A percentile compares a stretch with the other conserved stretches of the same genome.
Evolutionary conservation across 2,797 vertebrate genomes (phyloP).

Genomic region (Acrossocheilus wenchowensis): DNA sequence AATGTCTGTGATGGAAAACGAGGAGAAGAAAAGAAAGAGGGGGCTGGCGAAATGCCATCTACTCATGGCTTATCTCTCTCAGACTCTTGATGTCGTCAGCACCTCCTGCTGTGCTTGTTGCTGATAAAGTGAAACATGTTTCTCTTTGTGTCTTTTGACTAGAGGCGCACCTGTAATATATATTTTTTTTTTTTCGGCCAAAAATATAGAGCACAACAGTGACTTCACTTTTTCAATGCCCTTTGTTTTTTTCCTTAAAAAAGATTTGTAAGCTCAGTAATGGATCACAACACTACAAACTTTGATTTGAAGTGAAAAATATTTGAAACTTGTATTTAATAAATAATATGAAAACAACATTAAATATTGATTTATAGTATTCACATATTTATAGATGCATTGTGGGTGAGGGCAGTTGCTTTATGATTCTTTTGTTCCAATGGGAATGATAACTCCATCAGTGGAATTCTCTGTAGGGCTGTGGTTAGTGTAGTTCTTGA

Average conservation of each 20-base stretch:
- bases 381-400: not conserved
- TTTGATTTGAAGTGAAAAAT: not conserved
- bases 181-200: not conserved
- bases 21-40: constrained; percentile 6
- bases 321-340: not conserved
- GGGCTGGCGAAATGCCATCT: constrained; percentile 10
- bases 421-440: not conserved
- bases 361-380: not conserved
- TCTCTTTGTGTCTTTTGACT: constrained; percentile 32
- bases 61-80: constrained; percentile 52
- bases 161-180: not conserved
- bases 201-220: constrained; percentile 8
- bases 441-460: not conserved
- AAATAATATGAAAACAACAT: not conserved
- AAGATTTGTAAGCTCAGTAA: not conserved
- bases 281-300: not conserved
- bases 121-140: not conserved
- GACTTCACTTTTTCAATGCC: not conserved
- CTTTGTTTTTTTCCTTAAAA: not conserved
- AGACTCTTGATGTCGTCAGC: constrained; percentile 46
- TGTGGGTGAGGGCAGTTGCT: not conserved
- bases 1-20: constrained; percentile 46
- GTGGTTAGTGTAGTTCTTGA: not conserved
- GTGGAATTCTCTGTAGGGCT: not conserved
- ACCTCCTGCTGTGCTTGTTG: not conserved